These are phyloP conservation scores for Peromyscus attwateri DNA, from an alignment of 2,797 vertebrate genomes.

Conservation along the genomic window DNA sequence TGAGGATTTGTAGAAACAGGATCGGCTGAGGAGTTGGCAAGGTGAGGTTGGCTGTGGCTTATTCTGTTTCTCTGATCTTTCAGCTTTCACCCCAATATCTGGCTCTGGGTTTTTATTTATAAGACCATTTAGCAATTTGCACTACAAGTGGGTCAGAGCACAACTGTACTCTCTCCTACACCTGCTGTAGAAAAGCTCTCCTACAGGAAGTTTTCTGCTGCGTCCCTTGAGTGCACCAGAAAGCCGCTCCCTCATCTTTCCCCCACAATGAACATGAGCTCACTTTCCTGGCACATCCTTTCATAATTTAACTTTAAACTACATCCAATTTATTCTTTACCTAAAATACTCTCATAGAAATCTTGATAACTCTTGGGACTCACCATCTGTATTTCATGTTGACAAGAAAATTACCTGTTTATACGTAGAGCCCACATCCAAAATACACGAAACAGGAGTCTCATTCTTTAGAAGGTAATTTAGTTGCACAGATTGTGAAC, in stretches of 20 bases:
- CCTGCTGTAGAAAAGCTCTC: not conserved
- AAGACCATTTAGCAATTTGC: too few relatives aligned
- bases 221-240: accelerated
- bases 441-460: not conserved
- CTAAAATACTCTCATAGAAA: slow-evolving; percentile 31
- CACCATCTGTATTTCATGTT: not conserved
- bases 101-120: too few relatives aligned
- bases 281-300: not conserved
- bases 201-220: not conserved
- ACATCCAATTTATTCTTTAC: not conserved
- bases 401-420: slow-evolving; percentile 53
- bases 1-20: too few relatives aligned
- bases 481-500: not conserved
- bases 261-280: not conserved
- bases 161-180: not conserved
- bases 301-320: not conserved
- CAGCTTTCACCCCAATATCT: too few relatives aligned
- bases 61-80: too few relatives aligned
- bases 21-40: too few relatives aligned
- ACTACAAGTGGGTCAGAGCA: not conserved
- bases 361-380: slow-evolving; percentile 26
- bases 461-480: slow-evolving; percentile 51
- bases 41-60: too few relatives aligned
- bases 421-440: not conserved
- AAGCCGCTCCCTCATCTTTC: accelerated